Evolutionary conservation across 1,140 invertebrate species (phyloP), one percentile per base, ranked within the genome.

Genomic region (Oppia nitens): DNA sequence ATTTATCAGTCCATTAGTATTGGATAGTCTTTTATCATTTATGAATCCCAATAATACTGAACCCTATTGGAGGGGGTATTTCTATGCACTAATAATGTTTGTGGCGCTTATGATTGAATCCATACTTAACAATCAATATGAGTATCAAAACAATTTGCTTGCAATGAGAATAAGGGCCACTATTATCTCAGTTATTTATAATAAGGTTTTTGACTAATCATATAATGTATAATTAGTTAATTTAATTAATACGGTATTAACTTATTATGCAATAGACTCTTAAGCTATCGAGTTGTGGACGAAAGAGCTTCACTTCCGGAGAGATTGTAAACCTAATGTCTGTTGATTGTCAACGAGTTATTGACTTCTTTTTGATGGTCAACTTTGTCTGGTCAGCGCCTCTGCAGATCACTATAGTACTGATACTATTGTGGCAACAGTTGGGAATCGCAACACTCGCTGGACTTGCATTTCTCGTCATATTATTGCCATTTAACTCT

Each of bases 401-500:
- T 40, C 53, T 69, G 12, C 62, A 72, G 57, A 62, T 72, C 23
- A 45, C 60, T 6, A 58, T 71, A 1, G 61, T 72, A 17, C 55
- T 75, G 2, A 68, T 61, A 60, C 64, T 75, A 45, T 57, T 73
- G 17, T 72, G 65, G 61, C 58, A 63, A 60, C 57, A 67, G 6
- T 65, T 75, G 25, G 73, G 73, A n/a, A 53, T 53, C 20, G 61
- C 70, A 23, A 65, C 69, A 3, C 23, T 74, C 17, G 66, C 67
- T 26, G 71, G 73, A 32, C 29, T 74, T 14, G 29, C 61, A 17
- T 61, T 74, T 32, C 61, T 74, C 29, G 50, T 74, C 21, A 78
- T 93, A 56, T 75, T 93, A 28, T 87, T 94, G 63, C 90, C 90
- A 0, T 71, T 94, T 4, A 96, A 96, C 72, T 86, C 83, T 3